phyloP scores from a whole-genome alignment of 1,140 invertebrate species.

The Ceratina japonica region DNA sequence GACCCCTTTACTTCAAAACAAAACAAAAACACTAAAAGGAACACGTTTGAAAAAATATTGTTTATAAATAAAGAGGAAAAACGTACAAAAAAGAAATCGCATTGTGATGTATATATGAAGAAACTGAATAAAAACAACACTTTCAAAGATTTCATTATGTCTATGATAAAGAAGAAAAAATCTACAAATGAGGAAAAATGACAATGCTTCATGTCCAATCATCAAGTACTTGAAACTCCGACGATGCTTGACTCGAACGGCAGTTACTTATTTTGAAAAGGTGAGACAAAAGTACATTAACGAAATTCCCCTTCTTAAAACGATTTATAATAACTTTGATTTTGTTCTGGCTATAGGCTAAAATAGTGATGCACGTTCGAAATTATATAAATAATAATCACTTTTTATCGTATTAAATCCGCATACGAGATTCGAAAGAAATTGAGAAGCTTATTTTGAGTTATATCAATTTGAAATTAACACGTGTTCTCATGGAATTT shows the following conservation, averaged over 20 bases:
- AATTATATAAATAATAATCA: too few relatives aligned
- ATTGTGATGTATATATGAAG: background rate
- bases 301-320: background rate
- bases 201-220: background rate
- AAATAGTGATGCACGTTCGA: too few relatives aligned
- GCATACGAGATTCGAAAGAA: too few relatives aligned
- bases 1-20: background rate
- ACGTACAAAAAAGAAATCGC: too few relatives aligned
- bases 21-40: background rate
- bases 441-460: too few relatives aligned
- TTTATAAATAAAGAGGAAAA: background rate
- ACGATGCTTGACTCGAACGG: background rate
- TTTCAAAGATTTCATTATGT: slow-evolving; percentile 44
- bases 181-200: background rate
- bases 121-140: slow-evolving; percentile 1
- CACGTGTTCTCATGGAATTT: too few relatives aligned
- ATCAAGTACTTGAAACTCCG: background rate
- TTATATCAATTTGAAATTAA: too few relatives aligned
- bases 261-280: background rate
- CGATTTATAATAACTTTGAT: too few relatives aligned
- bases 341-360: too few relatives aligned
- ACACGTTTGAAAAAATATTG: background rate
- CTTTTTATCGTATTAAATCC: too few relatives aligned
- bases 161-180: slow-evolving; percentile 38
- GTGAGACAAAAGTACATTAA: background rate